Base-by-base conservation (phyloP, 2,113 vertebrate species). In the Poicephalus meyeri region DNA sequence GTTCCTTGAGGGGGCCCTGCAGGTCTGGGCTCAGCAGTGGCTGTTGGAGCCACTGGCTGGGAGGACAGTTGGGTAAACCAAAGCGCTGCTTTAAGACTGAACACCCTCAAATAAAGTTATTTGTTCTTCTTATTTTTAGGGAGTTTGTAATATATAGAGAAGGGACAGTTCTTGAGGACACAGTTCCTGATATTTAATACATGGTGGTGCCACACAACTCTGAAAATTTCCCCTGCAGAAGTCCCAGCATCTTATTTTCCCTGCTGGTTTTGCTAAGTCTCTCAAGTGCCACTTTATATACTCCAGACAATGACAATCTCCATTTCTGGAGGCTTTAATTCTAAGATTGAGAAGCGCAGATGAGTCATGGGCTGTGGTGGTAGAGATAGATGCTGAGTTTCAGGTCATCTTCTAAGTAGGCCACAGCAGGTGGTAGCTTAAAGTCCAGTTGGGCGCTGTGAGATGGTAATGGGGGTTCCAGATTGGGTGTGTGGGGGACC, bases 381-480 rank as follows among this genome's bases (percentile, higher is more conserved):
- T 70, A 13, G 6, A 64, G 69, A 20, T 11, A 19, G 31, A 58
- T 24, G 37, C 35, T 58, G 39, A 21, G 21, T 52, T 29, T 70
- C 47, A 42, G 77, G 70, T 77, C 79, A 52, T 55, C 55, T 35
- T 47, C 58, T 16, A n/a, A 86, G 47, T 3, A n/a, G 39, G 44
- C 13, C 63, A 55, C 1, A 3, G 58, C 0, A 1, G n/a, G 18
- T 2, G 8, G 44, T 25, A 41, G 21, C 72, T n/a, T 6, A 16
- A 78, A 47, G 23, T 10, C 65, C 71, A 25, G 29, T 0, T 42
- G 68, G 65, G 33, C 56, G 39, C 73, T 56, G 50, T 0, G 3
- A 49, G 9, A 31, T 18, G 37, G 80, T 9, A 60, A 10, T 2
- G 4, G 21, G 2, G 46, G 16, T 7, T 52, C 66, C 16, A 39